Conservation (phyloP, 2,888 invertebrate species). For the Latheticus oryzae region DNA sequence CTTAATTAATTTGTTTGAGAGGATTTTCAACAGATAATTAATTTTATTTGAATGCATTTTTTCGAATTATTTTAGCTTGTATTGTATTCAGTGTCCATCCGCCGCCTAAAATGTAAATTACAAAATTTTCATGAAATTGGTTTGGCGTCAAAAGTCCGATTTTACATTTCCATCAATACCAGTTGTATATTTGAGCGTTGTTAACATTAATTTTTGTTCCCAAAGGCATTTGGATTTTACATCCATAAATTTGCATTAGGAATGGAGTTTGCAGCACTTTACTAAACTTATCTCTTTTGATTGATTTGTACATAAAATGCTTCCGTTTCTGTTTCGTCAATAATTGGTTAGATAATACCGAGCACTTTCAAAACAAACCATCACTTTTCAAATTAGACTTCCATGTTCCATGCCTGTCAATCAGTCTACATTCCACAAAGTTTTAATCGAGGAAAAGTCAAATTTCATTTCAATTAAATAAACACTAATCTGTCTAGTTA, state of each 20-base stretch:
- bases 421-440: no score
- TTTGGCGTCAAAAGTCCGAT: not conserved
- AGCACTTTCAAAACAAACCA: no score
- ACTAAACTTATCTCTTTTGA: conserved; percentile 30
- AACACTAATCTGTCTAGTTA: no score
- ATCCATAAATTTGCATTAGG: conserved; percentile 14
- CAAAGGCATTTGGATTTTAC: not conserved
- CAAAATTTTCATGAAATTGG: conserved; percentile 2
- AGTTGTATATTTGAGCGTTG: not conserved
- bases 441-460: no score
- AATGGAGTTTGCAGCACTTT: conserved; percentile 10
- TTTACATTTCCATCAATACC: conserved; percentile 7
- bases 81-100: no score
- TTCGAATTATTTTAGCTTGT: no score
- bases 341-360: no score
- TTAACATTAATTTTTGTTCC: conserved; percentile 12
- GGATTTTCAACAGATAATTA: conserved; percentile 29
- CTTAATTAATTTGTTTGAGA: conserved; percentile 31
- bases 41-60: conserved; percentile 13
- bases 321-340: no score
- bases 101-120: conserved; percentile 3
- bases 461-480: no score
- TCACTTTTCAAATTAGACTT: no score
- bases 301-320: no score
- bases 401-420: no score